Evolutionary conservation across 2,113 vertebrate genomes (phyloP).

Genomic region (Accipiter virgatus): DNA sequence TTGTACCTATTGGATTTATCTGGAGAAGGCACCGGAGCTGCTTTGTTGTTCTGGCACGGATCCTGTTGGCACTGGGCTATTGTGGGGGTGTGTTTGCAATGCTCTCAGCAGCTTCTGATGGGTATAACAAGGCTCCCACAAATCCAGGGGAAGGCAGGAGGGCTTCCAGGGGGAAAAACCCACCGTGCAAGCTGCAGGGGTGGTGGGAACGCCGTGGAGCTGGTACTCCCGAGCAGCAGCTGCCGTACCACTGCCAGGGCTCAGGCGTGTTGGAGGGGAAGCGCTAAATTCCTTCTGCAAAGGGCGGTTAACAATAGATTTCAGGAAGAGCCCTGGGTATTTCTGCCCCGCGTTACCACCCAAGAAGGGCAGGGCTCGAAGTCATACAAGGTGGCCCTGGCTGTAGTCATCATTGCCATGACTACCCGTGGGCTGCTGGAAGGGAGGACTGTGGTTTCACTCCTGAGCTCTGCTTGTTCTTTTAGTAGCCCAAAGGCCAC

Average conservation of each 20-base stretch:
- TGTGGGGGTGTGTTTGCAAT: rapidly evolving
- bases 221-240: background rate
- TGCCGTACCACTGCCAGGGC: background rate
- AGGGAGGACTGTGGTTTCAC: background rate
- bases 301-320: background rate
- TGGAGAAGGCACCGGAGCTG: background rate
- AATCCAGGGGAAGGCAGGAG: background rate
- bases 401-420: background rate
- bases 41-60: rapidly evolving
- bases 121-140: background rate
- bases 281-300: background rate
- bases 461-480: background rate
- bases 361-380: background rate
- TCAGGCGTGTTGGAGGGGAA: background rate
- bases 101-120: background rate
- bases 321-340: background rate
- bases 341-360: background rate
- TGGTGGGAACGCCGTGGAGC: rapidly evolving
- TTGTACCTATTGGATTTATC: background rate
- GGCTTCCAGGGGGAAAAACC: background rate
- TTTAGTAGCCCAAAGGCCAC: background rate
- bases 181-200: rapidly evolving
- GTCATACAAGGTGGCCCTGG: background rate
- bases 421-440: background rate
- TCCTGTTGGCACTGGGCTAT: background rate